These are phyloP conservation scores for Eufriesea mexicana DNA, from an alignment of 1,140 invertebrate species.

Conservation along the genomic window DNA sequence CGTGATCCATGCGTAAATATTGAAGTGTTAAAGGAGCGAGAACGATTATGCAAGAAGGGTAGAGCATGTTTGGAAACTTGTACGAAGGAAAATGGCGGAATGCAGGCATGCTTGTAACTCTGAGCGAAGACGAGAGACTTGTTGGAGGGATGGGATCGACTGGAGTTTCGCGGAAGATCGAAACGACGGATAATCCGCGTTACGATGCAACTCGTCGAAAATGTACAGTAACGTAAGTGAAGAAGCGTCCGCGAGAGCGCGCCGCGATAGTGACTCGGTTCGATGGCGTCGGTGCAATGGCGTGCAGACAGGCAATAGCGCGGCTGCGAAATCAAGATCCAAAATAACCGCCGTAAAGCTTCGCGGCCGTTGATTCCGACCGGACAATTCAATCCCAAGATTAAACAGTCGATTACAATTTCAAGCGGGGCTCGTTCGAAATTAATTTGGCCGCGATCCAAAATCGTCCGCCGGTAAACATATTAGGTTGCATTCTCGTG, in stretches of 20 bases:
- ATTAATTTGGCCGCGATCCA: slow-evolving; percentile 47
- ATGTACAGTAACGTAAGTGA: background rate
- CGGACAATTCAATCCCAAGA: slow-evolving; percentile 43
- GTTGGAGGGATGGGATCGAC: background rate
- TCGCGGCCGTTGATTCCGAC: background rate
- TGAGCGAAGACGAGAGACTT: too few species aligned
- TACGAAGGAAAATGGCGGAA: too few species aligned
- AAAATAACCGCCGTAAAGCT: slow-evolving; percentile 18
- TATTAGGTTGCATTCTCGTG: slow-evolving; percentile 33
- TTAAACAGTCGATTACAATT: slow-evolving; percentile 49
- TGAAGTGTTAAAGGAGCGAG: too few species aligned
- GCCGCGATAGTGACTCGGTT: background rate
- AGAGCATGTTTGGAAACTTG: too few species aligned
- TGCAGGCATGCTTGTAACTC: too few species aligned
- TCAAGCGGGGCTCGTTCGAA: slow-evolving; percentile 36
- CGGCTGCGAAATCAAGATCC: slow-evolving; percentile 23
- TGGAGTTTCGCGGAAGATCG: too few species aligned
- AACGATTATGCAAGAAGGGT: too few species aligned
- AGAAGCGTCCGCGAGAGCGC: background rate
- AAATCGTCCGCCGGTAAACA: slow-evolving; percentile 39
- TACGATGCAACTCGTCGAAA: background rate
- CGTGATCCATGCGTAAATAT: too few species aligned
- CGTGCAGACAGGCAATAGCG: slow-evolving; percentile 17
- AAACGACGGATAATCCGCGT: background rate
- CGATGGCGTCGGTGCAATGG: background rate